phyloP scores from a whole-genome alignment of 2,797 vertebrate species.

The Leptatherina wallacei region DNA sequence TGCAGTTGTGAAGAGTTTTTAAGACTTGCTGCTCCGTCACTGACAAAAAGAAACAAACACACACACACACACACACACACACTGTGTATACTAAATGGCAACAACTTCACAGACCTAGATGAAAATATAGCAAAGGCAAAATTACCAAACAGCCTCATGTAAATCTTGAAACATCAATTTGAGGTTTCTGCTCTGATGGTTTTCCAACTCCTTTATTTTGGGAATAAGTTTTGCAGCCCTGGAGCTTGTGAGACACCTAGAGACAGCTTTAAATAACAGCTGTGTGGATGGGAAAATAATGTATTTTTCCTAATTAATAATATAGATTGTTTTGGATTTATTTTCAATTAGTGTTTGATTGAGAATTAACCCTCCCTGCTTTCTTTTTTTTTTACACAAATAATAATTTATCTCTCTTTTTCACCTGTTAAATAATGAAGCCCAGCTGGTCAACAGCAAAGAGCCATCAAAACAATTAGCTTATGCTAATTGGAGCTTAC shows the following conservation, averaged over 20 bases:
- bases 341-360: slow-evolving; percentile 6
- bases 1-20: slow-evolving; percentile 9
- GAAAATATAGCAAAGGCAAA: slow-evolving; percentile 8
- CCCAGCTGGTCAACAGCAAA: slow-evolving; percentile 33
- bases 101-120: neutral
- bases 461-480: slow-evolving; percentile 79
- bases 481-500: slow-evolving; percentile 77
- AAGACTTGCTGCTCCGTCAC: neutral
- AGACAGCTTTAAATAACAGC: slow-evolving; percentile 34
- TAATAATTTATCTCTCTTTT: slow-evolving; percentile 29
- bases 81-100: no score
- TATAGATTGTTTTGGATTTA: neutral
- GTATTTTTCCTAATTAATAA: neutral
- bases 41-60: neutral
- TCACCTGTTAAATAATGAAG: slow-evolving; percentile 44
- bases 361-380: slow-evolving; percentile 9
- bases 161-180: slow-evolving; percentile 41
- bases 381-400: slow-evolving; percentile 14
- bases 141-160: neutral
- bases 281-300: neutral
- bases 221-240: slow-evolving; percentile 46
- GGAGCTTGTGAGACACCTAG: slow-evolving; percentile 39
- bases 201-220: slow-evolving; percentile 52
- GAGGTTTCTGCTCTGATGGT: slow-evolving; percentile 31
- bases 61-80: no score